These are phyloP conservation scores for Notothenia rossii DNA, from an alignment of 2,113 vertebrate species.

Conservation along the genomic window DNA sequence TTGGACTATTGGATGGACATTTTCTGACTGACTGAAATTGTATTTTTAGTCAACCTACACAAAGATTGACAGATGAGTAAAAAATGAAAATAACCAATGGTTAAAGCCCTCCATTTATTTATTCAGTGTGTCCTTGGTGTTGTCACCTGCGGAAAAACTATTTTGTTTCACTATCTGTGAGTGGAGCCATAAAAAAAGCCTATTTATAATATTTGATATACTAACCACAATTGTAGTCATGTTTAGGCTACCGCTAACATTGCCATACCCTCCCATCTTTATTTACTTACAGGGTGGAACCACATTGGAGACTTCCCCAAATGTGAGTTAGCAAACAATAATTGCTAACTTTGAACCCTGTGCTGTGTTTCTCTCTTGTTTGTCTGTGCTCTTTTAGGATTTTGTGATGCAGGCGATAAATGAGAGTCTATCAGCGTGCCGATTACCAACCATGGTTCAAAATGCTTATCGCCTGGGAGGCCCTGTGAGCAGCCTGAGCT, in stretches of 20 bases:
- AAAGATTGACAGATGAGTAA: not conserved
- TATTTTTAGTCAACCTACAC: not conserved
- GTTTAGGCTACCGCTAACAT: not conserved
- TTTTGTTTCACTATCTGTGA: not conserved
- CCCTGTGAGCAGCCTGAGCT: slow-evolving; percentile 85
- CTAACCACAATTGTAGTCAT: not conserved
- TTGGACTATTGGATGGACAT: not conserved
- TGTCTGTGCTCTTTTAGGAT: slow-evolving; percentile 66
- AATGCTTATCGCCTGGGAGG: slow-evolving; percentile 86
- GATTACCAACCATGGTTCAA: slow-evolving; percentile 59
- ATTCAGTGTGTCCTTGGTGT: not conserved
- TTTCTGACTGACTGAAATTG: not conserved
- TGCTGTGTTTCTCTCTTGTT: slow-evolving; percentile 35
- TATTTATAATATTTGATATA: not conserved
- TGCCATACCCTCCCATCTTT: not conserved
- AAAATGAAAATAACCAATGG: not conserved
- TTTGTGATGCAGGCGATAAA: slow-evolving; percentile 32
- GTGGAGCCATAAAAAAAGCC: no score
- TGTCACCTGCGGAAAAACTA: not conserved
- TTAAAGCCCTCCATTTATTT: not conserved
- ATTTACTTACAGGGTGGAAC: slow-evolving; percentile 6
- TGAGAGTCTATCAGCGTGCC: slow-evolving; percentile 61
- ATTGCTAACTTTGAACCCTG: not conserved
- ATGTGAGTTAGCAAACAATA: not conserved
- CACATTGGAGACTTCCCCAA: not conserved